Base-by-base conservation (phyloP, 2,113 vertebrate species). In the Thymallus thymallus region DNA sequence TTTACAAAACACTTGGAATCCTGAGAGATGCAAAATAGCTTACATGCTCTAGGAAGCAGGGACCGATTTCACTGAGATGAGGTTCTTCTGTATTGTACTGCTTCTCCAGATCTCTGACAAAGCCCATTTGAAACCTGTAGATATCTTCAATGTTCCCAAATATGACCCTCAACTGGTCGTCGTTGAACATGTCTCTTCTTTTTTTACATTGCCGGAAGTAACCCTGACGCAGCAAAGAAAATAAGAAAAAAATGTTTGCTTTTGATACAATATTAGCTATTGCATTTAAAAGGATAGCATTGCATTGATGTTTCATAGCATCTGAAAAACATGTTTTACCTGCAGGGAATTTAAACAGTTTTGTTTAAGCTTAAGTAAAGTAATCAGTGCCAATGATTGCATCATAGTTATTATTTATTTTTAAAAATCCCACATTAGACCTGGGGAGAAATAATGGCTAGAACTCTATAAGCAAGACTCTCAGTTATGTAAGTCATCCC, bases 71-170 rank as follows among this genome's bases (percentile, higher is more conserved):
- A 1, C 95, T 96, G 85, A 96, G 94, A 61, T 96, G 95, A 12
- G 95, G 95, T 46, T 96, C 95, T 80, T 95, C 95, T 1, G 94
- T 95, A 87, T 96, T 96, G 86, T 96, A 96, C 85, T 96, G 95
- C 69, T 95, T 95, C 87, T 96, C 95, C 88, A 96, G 83, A 75
- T 96, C 95, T 86, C 94, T 86, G 56, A 96, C 94, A 64, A 96
- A 96, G 3, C 94, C 92, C 94, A 95, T 94, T 87, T 96, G 95
- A 84, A 96, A 96, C 30, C 95, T 92, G 86, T 96, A 96, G 84
- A 96, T 96, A 69, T 96, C 94, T 78, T 96, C 95, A 5, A 96
- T 96, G 84, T 96, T 96, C 16, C 95, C 95, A 79, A 96, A 96
- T 76, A 96, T 96, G 76, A 95, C 84, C 77, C 94, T 95, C 13